Conservation (phyloP, 2,797 vertebrate genomes). For the Acestrorhynchus altus region DNA sequence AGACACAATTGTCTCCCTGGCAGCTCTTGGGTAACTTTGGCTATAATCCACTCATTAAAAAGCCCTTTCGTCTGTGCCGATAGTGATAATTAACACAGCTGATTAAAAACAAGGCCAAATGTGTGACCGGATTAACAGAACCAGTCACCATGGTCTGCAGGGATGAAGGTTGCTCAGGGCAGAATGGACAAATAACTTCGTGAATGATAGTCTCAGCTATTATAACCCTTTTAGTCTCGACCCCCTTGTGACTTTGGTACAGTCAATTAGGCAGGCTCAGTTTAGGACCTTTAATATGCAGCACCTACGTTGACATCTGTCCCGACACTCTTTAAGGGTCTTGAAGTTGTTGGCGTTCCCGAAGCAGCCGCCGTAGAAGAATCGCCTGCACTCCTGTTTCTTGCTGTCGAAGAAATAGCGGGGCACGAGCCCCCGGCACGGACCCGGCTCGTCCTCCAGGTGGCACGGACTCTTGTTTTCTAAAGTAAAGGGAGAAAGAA, state of each 20-base stretch:
- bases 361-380: constrained; percentile 91
- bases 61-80: neutral
- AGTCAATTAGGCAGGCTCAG: neutral
- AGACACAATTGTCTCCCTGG: constrained; percentile 5
- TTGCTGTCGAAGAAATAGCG: constrained; percentile 86
- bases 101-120: constrained; percentile 1
- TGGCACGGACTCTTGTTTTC: constrained; percentile 82
- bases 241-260: too few species aligned
- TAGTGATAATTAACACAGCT: constrained; percentile 7
- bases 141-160: neutral
- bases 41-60: neutral
- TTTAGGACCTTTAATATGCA: neutral
- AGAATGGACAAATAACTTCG: constrained; percentile 7
- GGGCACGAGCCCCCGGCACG: constrained; percentile 82
- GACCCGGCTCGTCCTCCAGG: constrained; percentile 81
- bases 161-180: neutral
- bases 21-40: neutral
- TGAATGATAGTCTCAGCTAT: constrained; percentile 4
- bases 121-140: constrained; percentile 15
- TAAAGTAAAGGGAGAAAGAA: constrained; percentile 45
- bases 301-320: constrained; percentile 75
- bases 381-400: constrained; percentile 78
- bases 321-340: constrained; percentile 78
- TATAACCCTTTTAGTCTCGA: constrained; percentile 5
- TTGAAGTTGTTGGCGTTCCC: constrained; percentile 92